Conservation (phyloP, 2,113 vertebrate species). For the Henicopernis longicauda region DNA sequence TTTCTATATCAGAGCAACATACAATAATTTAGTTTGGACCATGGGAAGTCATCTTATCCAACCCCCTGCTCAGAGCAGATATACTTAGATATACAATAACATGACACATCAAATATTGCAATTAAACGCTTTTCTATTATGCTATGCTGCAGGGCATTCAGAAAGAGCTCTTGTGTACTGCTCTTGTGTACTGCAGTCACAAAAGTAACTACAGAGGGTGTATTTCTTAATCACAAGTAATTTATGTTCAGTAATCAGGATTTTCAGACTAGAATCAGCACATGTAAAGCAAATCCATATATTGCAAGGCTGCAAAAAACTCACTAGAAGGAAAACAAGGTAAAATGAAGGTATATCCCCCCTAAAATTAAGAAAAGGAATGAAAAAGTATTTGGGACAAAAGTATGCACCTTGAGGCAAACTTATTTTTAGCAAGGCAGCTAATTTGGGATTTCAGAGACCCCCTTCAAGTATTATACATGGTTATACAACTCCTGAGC, state of each 20-base stretch:
- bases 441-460: neutral
- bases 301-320: neutral
- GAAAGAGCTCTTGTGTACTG: neutral
- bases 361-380: neutral
- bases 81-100: neutral
- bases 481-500: neutral
- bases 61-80: neutral
- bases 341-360: neutral
- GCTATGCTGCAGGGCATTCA: neutral
- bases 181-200: neutral
- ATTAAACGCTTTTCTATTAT: neutral
- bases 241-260: neutral
- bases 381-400: neutral
- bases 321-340: neutral
- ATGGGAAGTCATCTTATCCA: neutral
- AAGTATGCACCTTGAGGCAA: neutral
- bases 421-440: neutral
- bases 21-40: neutral
- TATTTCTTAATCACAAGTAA: neutral
- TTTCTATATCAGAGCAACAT: neutral
- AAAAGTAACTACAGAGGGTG: neutral
- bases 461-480: neutral
- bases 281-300: neutral
- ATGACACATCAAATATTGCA: neutral
- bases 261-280: neutral